Evolutionary conservation across 2,888 invertebrate species (phyloP).

Genomic region (Oligia fasciuncula): DNA sequence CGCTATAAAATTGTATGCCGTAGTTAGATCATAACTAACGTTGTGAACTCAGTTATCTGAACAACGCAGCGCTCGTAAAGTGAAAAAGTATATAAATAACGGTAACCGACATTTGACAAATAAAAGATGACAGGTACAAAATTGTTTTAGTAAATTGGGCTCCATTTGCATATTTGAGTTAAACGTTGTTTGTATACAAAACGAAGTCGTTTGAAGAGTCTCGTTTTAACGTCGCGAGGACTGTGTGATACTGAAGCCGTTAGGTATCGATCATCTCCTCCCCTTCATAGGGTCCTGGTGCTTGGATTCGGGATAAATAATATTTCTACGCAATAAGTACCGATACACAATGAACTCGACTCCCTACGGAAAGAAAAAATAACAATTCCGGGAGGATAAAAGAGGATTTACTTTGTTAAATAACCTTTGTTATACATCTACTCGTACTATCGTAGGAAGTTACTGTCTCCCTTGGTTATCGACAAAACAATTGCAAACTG

Average conservation of each 20-base stretch:
- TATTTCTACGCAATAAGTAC: slow-evolving; percentile 51
- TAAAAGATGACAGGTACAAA: slow-evolving; percentile 47
- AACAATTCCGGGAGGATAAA: slow-evolving; percentile 18
- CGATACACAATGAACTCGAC: slow-evolving; percentile 35
- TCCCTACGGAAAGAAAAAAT: slow-evolving; percentile 31
- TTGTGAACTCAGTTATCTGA: slow-evolving; percentile 61
- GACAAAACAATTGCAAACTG: slow-evolving; percentile 5
- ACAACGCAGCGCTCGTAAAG: slow-evolving; percentile 52
- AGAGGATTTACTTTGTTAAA: slow-evolving; percentile 27
- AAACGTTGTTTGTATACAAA: slow-evolving; percentile 63
- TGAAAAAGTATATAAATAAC: slow-evolving; percentile 62
- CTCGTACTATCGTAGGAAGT: neutral
- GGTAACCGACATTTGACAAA: slow-evolving; percentile 56
- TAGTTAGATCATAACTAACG: slow-evolving; percentile 60
- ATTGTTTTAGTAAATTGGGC: slow-evolving; percentile 42
- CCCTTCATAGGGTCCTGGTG: slow-evolving; percentile 59
- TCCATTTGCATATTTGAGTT: slow-evolving; percentile 53
- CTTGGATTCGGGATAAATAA: slow-evolving; percentile 55
- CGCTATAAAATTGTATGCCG: slow-evolving; percentile 58
- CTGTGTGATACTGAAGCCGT: slow-evolving; percentile 52
- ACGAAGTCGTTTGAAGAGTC: slow-evolving; percentile 49
- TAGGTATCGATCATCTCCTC: slow-evolving; percentile 61
- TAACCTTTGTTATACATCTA: slow-evolving; percentile 6
- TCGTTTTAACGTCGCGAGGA: slow-evolving; percentile 32
- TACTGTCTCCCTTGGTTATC: neutral